Evolutionary conservation across 2,797 vertebrate genomes (phyloP).

Genomic region (Microhierax caerulescens): DNA sequence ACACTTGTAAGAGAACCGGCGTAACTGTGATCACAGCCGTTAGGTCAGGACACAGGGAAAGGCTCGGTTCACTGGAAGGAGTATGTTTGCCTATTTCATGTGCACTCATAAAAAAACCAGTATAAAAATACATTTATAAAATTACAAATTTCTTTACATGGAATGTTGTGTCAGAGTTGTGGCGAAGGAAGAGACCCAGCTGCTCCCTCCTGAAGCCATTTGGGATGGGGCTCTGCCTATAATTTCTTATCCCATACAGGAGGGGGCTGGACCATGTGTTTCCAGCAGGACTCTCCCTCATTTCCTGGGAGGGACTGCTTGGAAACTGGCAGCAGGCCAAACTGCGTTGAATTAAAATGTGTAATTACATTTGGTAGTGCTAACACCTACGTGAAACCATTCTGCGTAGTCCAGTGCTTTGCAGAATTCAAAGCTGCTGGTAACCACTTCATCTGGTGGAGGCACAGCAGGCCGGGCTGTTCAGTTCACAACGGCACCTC

Average conservation of each 20-base stretch:
- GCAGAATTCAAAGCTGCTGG: background rate
- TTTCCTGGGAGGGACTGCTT: background rate
- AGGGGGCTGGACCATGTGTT: background rate
- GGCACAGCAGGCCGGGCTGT: background rate
- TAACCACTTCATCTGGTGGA: background rate
- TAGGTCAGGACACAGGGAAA: background rate
- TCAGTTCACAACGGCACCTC: background rate
- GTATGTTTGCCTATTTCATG: background rate
- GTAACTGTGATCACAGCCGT: background rate
- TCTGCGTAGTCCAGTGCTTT: background rate
- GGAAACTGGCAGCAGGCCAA: background rate
- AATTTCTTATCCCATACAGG: background rate
- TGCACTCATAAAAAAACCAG: conserved; percentile 78
- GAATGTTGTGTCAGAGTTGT: conserved; percentile 75
- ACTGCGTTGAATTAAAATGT: background rate
- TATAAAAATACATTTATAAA: conserved; percentile 91
- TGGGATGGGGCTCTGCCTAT: background rate
- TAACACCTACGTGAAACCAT: background rate
- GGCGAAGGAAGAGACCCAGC: background rate
- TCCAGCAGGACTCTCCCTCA: background rate
- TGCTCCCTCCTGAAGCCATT: background rate
- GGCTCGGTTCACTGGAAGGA: background rate
- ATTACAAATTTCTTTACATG: conserved; percentile 75
- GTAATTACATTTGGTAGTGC: background rate
- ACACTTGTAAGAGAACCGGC: background rate